Evolutionary conservation across 2,888 invertebrate genomes (phyloP).

Genomic region (Pristionchus exspectatus): DNA sequence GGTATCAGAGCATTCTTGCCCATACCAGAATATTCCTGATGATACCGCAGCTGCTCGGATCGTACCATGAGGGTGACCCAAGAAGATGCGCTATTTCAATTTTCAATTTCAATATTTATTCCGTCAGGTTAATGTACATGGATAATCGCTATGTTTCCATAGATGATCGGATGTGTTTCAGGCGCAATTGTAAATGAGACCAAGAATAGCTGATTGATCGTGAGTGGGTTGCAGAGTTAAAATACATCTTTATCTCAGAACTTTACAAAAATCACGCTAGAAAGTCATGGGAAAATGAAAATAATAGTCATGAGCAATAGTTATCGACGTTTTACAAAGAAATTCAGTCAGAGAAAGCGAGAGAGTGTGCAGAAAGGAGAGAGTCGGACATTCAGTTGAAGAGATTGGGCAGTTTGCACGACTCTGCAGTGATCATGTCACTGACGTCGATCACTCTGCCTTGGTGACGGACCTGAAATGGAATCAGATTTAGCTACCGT

Average conservation of each 20-base stretch:
- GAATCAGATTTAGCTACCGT: not conserved
- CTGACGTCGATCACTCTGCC: constrained; percentile 76
- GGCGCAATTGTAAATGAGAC: too few species aligned
- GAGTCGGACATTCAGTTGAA: not conserved
- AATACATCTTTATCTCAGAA: not conserved
- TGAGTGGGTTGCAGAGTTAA: too few species aligned
- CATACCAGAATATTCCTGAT: not conserved
- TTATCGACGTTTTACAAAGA: not conserved
- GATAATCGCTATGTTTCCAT: not conserved
- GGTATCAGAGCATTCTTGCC: too few species aligned
- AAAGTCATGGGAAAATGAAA: not conserved
- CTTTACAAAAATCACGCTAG: not conserved
- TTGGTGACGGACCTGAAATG: constrained; percentile 72
- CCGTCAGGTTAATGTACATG: too few species aligned
- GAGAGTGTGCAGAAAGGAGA: not conserved
- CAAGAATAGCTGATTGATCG: too few species aligned
- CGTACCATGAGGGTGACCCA: not conserved
- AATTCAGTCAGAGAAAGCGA: not conserved
- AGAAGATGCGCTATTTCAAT: too few species aligned
- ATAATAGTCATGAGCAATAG: not conserved
- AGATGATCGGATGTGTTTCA: not conserved
- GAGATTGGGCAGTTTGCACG: constrained; percentile 68
- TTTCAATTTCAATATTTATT: too few species aligned
- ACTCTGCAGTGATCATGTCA: constrained; percentile 73
- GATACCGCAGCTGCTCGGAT: not conserved